Evolutionary conservation across 2,113 vertebrate genomes (phyloP).

Genomic region (Actenoides lindsayi): DNA sequence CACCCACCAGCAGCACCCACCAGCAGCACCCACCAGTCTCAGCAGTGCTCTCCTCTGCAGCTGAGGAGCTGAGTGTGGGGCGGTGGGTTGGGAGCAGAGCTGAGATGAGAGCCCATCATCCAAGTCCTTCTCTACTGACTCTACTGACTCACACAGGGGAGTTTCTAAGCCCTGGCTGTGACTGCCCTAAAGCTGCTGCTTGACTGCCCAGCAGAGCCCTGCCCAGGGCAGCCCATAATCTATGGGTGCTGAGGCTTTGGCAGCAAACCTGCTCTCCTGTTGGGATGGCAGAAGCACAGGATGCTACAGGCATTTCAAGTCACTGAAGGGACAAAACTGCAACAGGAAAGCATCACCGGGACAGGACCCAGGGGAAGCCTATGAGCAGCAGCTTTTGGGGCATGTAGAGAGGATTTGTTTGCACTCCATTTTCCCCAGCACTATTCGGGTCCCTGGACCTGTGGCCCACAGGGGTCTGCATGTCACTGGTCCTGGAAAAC

Average conservation of each 20-base stretch:
- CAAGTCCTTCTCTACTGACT: background rate
- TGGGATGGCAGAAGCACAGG: background rate
- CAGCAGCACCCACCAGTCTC: background rate
- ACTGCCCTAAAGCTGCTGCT: background rate
- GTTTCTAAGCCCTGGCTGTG: background rate
- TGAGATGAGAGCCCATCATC: background rate
- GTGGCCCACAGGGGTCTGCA: too few relatives aligned
- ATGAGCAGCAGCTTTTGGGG: background rate
- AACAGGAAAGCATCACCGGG: background rate
- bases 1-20: background rate
- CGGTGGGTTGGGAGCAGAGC: background rate
- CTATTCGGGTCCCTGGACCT: background rate
- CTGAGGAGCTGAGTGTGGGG: background rate
- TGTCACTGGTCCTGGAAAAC: background rate
- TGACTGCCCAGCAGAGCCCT: background rate
- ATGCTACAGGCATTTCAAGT: rapidly evolving
- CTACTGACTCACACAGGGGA: background rate
- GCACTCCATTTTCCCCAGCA: background rate
- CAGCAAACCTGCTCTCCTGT: background rate
- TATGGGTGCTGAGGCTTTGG: background rate
- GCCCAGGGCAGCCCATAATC: background rate
- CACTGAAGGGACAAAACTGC: background rate
- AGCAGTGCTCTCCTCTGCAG: background rate
- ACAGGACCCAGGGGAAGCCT: background rate
- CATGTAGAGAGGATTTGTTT: background rate